Percentiles rank a stretch among this genome's conserved stretches.
Evolutionary conservation across 2,113 vertebrate species (phyloP).

Genomic region (Garra rufa): DNA sequence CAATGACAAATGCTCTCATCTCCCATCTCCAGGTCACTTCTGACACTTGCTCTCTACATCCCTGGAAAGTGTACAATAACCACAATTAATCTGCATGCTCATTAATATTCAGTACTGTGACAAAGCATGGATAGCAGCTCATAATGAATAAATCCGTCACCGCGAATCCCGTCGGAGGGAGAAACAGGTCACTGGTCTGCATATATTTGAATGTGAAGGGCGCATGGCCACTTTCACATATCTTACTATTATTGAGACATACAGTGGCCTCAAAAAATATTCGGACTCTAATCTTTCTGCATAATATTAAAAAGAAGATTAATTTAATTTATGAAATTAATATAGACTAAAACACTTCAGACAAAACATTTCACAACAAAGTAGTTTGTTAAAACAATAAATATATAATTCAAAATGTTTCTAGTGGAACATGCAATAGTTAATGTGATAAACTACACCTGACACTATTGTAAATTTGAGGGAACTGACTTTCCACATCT

Average conservation of each 20-base stretch:
- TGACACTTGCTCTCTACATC: conserved; percentile 44
- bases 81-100: conserved; percentile 44
- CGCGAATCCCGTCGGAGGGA: conserved; percentile 32
- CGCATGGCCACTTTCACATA: conserved; percentile 13
- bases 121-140: conserved; percentile 35
- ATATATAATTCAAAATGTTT: neutral
- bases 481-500: no score
- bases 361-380: neutral
- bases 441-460: neutral
- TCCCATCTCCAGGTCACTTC: conserved; percentile 47
- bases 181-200: conserved; percentile 44
- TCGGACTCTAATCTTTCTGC: neutral
- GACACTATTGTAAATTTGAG: no score
- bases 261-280: neutral
- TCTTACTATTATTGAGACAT: neutral
- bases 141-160: conserved; percentile 39
- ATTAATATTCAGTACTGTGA: conserved; percentile 44
- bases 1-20: conserved; percentile 49
- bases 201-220: conserved; percentile 38
- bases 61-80: conserved; percentile 35
- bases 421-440: neutral
- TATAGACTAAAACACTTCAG: no score
- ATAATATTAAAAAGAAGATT: neutral
- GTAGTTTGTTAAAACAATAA: neutral
- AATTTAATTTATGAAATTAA: no score